phyloP scores from a whole-genome alignment of 2,888 invertebrate species.

The Trissolcus japonicus region DNA sequence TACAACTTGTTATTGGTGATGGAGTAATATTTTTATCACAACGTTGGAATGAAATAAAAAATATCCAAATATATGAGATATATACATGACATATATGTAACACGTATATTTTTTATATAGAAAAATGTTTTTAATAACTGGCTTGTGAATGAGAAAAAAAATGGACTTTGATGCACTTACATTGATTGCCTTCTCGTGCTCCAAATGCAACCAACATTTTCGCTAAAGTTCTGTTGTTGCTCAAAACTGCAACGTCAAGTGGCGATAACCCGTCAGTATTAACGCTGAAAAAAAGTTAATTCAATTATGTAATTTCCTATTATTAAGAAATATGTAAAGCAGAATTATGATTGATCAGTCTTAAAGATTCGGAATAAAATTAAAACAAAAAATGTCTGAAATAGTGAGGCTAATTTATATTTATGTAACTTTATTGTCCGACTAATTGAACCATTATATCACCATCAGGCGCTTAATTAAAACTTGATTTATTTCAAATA shows the following conservation, averaged over 20 bases:
- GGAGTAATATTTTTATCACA: too few relatives aligned
- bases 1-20: too few relatives aligned
- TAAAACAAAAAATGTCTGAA: too few relatives aligned
- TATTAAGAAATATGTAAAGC: too few relatives aligned
- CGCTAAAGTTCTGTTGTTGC: constrained; percentile 91
- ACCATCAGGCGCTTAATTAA: neutral
- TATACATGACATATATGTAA: too few relatives aligned
- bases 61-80: neutral
- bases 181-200: constrained; percentile 89
- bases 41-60: neutral
- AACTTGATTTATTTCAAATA: too few relatives aligned
- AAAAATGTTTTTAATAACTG: too few relatives aligned
- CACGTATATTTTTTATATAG: too few relatives aligned
- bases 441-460: neutral
- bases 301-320: too few relatives aligned
- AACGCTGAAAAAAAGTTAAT: constrained; percentile 79
- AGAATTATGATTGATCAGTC: too few relatives aligned
- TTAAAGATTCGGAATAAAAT: too few relatives aligned
- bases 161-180: constrained; percentile 79
- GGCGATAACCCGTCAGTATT: constrained; percentile 93
- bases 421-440: neutral
- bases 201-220: constrained; percentile 93
- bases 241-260: constrained; percentile 94
- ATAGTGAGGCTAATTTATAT: too few relatives aligned
- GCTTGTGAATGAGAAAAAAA: neutral